Percentiles rank a stretch among this genome's conserved stretches.
Conservation (phyloP, 2,888 invertebrate genomes). For the Trichacis sp. region DNA sequence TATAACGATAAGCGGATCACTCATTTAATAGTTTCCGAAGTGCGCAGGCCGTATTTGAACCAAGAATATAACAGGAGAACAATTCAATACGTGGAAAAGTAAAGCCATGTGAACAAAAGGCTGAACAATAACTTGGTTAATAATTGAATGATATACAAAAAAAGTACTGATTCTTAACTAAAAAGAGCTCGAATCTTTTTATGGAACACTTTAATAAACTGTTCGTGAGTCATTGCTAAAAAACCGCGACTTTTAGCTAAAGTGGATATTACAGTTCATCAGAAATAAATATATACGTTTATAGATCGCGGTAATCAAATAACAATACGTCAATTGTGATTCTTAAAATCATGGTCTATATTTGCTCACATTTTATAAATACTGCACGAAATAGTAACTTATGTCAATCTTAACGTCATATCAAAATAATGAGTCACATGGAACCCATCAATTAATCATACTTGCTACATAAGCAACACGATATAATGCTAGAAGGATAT, state of each 20-base stretch:
- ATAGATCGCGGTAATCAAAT: slow-evolving; percentile 17
- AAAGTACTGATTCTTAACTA: neutral
- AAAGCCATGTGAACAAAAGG: slow-evolving; percentile 14
- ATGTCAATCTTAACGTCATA: too few species aligned
- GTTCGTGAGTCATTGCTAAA: too few species aligned
- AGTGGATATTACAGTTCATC: too few species aligned
- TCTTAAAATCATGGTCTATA: slow-evolving; percentile 5
- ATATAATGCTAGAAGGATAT: too few species aligned
- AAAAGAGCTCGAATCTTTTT: too few species aligned
- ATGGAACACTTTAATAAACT: too few species aligned
- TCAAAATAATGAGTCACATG: too few species aligned
- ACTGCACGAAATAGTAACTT: too few species aligned
- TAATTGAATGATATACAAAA: neutral
- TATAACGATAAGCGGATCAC: slow-evolving; percentile 31
- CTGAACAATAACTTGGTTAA: slow-evolving; percentile 16
- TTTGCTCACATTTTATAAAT: slow-evolving; percentile 14
- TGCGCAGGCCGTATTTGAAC: slow-evolving; percentile 32
- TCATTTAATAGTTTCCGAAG: slow-evolving; percentile 39
- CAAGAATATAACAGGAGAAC: slow-evolving; percentile 31
- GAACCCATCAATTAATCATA: too few species aligned
- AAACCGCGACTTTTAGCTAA: too few species aligned
- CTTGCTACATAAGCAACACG: too few species aligned
- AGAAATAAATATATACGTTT: too few species aligned
- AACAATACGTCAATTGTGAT: slow-evolving; percentile 12
- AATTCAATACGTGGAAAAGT: slow-evolving; percentile 19